Conservation (phyloP, 1,140 invertebrate species). For the Gyrodactylus salaris region DNA sequence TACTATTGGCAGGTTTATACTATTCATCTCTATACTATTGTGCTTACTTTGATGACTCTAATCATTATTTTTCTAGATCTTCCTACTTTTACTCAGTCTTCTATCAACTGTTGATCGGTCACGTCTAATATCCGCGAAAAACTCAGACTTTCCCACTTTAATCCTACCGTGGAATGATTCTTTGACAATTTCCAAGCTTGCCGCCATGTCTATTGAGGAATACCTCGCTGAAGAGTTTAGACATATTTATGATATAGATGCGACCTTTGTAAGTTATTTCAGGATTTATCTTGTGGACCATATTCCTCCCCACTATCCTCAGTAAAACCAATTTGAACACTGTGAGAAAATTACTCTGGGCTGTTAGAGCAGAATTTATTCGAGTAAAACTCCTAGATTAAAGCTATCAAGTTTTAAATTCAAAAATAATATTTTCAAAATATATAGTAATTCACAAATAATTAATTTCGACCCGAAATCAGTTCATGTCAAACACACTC, state of each 20-base stretch:
- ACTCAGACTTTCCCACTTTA: neutral
- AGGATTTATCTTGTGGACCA: neutral
- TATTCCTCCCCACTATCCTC: neutral
- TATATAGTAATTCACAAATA: no score
- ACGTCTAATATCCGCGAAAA: neutral
- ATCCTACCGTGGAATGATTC: neutral
- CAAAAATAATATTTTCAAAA: no score
- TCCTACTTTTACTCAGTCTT: neutral
- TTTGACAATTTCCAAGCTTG: neutral
- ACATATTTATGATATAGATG: neutral
- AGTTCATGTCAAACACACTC: no score
- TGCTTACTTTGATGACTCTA: no score
- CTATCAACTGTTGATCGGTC: neutral
- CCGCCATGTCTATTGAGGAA: neutral
- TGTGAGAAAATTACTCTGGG: neutral
- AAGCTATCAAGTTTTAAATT: no score
- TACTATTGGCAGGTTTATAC: no score
- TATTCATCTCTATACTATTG: no score
- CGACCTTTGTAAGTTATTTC: neutral
- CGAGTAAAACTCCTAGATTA: no score
- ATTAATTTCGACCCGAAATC: no score
- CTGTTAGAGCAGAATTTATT: no score
- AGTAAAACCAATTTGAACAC: neutral
- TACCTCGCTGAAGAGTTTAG: neutral
- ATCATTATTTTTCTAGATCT: neutral